phyloP scores from a whole-genome alignment of 2,797 vertebrate genomes.

The Myoxocephalus aenaeus region DNA sequence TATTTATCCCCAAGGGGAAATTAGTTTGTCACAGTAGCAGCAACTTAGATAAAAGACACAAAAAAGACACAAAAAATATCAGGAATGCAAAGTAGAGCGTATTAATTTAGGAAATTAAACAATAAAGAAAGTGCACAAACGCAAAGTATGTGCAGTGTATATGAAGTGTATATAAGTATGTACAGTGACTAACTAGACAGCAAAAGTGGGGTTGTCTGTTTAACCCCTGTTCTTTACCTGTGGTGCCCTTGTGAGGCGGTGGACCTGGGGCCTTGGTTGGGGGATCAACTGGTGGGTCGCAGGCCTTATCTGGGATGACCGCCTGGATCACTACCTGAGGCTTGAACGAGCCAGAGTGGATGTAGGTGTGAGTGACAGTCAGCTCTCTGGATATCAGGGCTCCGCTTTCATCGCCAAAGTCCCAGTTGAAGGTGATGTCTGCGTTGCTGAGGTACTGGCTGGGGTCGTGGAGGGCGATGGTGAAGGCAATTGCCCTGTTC shows the following conservation, averaged over 20 bases:
- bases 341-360: slow-evolving; percentile 81
- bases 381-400: slow-evolving; percentile 90
- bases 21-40: too few relatives aligned
- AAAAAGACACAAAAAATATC: too few relatives aligned
- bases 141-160: too few relatives aligned
- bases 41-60: too few relatives aligned
- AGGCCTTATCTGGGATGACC: slow-evolving; percentile 88
- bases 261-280: slow-evolving; percentile 60
- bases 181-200: too few relatives aligned
- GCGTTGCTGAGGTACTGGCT: slow-evolving; percentile 88
- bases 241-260: slow-evolving; percentile 49
- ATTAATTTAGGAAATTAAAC: too few relatives aligned
- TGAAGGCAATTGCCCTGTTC: slow-evolving; percentile 91
- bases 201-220: not conserved
- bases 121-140: too few relatives aligned
- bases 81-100: too few relatives aligned
- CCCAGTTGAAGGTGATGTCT: slow-evolving; percentile 94
- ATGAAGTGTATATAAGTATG: too few relatives aligned
- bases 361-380: slow-evolving; percentile 92
- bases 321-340: slow-evolving; percentile 91
- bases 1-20: too few relatives aligned
- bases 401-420: slow-evolving; percentile 93
- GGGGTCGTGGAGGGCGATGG: slow-evolving; percentile 91
- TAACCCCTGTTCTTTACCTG: slow-evolving; percentile 60
- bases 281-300: slow-evolving; percentile 66